Conservation (phyloP, 1,140 invertebrate genomes). For the Drosophila santomea region DNA sequence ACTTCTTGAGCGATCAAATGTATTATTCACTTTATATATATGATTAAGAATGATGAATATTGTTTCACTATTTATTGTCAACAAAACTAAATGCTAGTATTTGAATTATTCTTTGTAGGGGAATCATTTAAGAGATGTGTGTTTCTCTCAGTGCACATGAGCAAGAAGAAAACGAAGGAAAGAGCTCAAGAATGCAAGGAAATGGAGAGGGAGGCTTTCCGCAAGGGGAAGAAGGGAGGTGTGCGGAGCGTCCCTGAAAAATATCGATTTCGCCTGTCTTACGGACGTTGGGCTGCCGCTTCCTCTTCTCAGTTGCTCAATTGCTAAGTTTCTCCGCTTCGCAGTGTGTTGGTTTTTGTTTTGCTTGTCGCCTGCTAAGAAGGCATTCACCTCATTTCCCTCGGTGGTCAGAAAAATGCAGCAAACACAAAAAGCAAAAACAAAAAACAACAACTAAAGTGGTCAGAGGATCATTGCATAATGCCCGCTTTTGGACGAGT, state of each 20-base stretch:
- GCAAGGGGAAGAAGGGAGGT: too few relatives aligned
- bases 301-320: slow-evolving; percentile 19
- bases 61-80: too few relatives aligned
- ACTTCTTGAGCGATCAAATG: too few relatives aligned
- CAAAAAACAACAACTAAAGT: slow-evolving; percentile 1
- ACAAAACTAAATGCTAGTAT: too few relatives aligned
- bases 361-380: slow-evolving; percentile 62
- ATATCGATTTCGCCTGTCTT: slow-evolving; percentile 70
- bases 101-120: too few relatives aligned
- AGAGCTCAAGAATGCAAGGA: slow-evolving; percentile 7
- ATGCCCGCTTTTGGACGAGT: slow-evolving; percentile 1
- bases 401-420: slow-evolving; percentile 19
- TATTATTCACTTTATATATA: too few relatives aligned
- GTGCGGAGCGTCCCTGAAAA: slow-evolving; percentile 61
- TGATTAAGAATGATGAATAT: too few relatives aligned
- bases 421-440: background rate
- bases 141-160: slow-evolving; percentile 6
- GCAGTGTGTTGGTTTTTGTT: slow-evolving; percentile 27
- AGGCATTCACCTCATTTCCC: slow-evolving; percentile 75
- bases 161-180: slow-evolving; percentile 19
- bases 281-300: slow-evolving; percentile 35
- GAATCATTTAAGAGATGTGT: too few relatives aligned
- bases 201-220: slow-evolving; percentile 1
- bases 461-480: slow-evolving; percentile 43
- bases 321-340: slow-evolving; percentile 5